These are phyloP conservation scores for Drosophila prostipennis DNA, from an alignment of 2,888 invertebrate species.

Conservation along the genomic window DNA sequence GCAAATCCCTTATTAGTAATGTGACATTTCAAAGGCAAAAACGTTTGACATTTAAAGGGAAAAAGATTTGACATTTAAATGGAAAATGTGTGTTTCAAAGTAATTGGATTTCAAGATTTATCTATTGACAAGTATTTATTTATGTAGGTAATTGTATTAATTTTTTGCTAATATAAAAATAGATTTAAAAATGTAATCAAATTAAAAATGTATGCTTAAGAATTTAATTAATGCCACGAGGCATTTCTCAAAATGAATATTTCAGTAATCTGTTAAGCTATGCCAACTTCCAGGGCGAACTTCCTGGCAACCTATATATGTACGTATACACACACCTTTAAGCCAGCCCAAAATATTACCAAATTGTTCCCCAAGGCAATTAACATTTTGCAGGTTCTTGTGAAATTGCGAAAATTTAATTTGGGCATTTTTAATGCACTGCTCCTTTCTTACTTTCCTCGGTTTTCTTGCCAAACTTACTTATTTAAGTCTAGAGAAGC, in stretches of 20 bases:
- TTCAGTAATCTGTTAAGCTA: conserved; percentile 16
- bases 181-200: not conserved
- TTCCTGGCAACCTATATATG: not conserved
- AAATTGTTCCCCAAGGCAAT: conserved; percentile 13
- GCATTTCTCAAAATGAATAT: conserved; percentile 1
- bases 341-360: not conserved
- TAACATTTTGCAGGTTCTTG: not conserved
- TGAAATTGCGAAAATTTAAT: conserved; percentile 11
- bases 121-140: no score
- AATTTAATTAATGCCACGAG: not conserved
- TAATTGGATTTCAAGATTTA: no score
- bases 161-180: not conserved
- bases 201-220: no score
- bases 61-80: not conserved
- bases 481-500: not conserved
- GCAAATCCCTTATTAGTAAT: not conserved
- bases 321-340: not conserved
- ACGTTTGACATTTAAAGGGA: not conserved
- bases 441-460: not conserved
- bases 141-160: no score
- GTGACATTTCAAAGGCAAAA: not conserved
- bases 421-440: conserved; percentile 7
- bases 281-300: not conserved
- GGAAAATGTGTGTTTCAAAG: no score
- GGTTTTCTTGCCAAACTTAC: not conserved